These are phyloP conservation scores for Meta bourneti DNA, from an alignment of 2,888 invertebrate species.

Conservation along the genomic window DNA sequence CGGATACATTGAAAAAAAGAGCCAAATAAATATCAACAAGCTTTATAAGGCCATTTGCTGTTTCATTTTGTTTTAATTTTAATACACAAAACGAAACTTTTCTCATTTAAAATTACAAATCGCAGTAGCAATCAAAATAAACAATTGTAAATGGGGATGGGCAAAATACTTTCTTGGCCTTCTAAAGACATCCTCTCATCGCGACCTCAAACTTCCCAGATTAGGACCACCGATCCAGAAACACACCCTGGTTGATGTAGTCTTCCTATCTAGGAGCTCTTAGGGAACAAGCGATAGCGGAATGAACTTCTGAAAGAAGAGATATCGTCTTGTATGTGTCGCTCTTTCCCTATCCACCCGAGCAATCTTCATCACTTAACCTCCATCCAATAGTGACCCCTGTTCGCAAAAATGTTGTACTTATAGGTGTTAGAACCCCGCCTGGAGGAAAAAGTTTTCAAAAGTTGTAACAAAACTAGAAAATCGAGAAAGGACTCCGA, in stretches of 20 bases:
- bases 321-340: conserved; percentile 1
- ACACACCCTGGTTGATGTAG: conserved; percentile 45
- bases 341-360: background rate
- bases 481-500: conserved; percentile 1
- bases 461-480: background rate
- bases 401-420: conserved; percentile 74
- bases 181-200: conserved; percentile 29
- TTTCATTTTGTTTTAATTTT: too few species aligned
- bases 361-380: conserved; percentile 70
- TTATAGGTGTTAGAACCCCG: conserved; percentile 64
- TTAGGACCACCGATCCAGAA: conserved; percentile 16
- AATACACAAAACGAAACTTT: too few species aligned
- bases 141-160: too few species aligned
- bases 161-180: conserved; percentile 6
- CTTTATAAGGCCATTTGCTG: too few species aligned
- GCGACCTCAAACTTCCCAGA: conserved; percentile 29
- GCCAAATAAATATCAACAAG: too few species aligned
- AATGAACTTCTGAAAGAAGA: conserved; percentile 16
- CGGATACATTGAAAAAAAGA: too few species aligned
- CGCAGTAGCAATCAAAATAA: too few species aligned
- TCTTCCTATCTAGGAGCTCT: conserved; percentile 60
- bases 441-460: conserved; percentile 17
- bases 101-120: too few species aligned
- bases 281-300: conserved; percentile 51
- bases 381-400: conserved; percentile 66